Percentiles rank a stretch among this genome's conserved stretches.
Evolutionary conservation across 2,797 vertebrate species (phyloP).

Genomic region (Gouania willdenowi): DNA sequence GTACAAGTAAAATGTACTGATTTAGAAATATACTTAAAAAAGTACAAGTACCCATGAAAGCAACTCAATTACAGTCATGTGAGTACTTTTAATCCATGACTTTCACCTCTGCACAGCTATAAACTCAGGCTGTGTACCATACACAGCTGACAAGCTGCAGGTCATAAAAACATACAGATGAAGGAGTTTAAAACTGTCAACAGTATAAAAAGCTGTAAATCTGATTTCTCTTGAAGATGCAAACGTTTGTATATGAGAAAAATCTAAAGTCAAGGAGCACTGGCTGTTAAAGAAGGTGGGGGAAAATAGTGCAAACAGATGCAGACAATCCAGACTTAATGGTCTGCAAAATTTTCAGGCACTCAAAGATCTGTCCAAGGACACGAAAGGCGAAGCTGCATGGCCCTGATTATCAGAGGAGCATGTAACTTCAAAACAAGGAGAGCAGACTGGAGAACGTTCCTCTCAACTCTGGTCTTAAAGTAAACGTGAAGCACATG

Average conservation of each 20-base stretch:
- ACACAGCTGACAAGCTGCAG: conserved; percentile 38
- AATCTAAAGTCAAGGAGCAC: conserved; percentile 23
- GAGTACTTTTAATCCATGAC: no score
- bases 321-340: conserved; percentile 79
- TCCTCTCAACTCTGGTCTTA: conserved; percentile 67
- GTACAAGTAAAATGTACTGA: no score
- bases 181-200: conserved; percentile 58
- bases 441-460: conserved; percentile 62
- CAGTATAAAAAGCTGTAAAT: conserved; percentile 34
- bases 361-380: conserved; percentile 77
- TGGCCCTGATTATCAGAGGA: conserved; percentile 75
- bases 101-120: conserved; percentile 36
- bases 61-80: no score
- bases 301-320: conserved; percentile 75
- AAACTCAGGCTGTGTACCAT: conserved; percentile 39
- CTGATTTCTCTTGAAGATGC: conserved; percentile 34
- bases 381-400: conserved; percentile 70
- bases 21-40: no score
- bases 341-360: conserved; percentile 74
- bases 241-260: conserved; percentile 43
- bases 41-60: no score
- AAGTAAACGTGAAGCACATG: conserved; percentile 74
- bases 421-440: conserved; percentile 75
- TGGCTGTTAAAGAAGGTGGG: conserved; percentile 46
- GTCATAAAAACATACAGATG: conserved; percentile 43